These are phyloP conservation scores for Esox lucius DNA, from an alignment of 2,797 vertebrate species.

Conservation along the genomic window DNA sequence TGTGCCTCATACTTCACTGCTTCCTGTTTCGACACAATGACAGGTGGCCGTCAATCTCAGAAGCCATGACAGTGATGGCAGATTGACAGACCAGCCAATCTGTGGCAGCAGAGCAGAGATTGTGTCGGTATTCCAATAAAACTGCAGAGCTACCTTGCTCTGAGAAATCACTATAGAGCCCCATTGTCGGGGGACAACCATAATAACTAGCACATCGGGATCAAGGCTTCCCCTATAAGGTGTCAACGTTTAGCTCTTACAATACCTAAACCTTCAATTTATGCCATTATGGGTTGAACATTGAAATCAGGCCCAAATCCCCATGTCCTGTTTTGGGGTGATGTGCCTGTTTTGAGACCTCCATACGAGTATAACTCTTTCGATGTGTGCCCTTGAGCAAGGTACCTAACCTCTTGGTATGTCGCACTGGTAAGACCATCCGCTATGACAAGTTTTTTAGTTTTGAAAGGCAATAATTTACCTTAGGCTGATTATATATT, in stretches of 20 bases:
- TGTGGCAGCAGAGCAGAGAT: constrained; percentile 9
- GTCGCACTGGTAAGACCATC: no score
- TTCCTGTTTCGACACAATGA: constrained; percentile 5
- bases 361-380: neutral
- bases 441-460: neutral
- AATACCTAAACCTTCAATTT: neutral
- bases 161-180: neutral
- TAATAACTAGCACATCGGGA: neutral
- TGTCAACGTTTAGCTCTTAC: neutral
- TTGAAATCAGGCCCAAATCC: neutral
- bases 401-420: no score
- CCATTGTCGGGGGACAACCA: neutral
- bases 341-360: neutral
- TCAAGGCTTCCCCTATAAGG: neutral
- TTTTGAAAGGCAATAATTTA: neutral
- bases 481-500: neutral
- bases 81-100: constrained; percentile 22
- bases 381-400: no score
- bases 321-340: neutral
- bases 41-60: constrained; percentile 15
- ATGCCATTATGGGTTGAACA: neutral
- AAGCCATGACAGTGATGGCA: constrained; percentile 20
- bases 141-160: constrained; percentile 20
- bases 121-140: constrained; percentile 16
- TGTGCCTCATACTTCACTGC: constrained; percentile 18